A percentile compares a stretch with the other conserved stretches of the same genome.
These are phyloP conservation scores for Lampris megalopsis DNA, from an alignment of 2,113 vertebrate species.

Conservation along the genomic window DNA sequence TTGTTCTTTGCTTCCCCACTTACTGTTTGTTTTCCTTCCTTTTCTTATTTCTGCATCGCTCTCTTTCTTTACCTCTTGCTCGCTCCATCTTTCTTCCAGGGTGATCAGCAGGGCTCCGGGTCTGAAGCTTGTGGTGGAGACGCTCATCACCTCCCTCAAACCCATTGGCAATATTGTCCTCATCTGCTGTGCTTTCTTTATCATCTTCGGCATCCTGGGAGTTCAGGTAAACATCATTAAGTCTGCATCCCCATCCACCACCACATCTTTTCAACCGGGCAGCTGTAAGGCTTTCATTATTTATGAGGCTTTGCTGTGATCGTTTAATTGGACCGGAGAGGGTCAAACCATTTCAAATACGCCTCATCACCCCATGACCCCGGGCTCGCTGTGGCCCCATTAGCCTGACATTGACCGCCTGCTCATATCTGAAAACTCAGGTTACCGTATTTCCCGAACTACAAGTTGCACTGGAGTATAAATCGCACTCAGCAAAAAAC, in stretches of 20 bases:
- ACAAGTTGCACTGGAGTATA: too few species aligned
- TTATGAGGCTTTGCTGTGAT: neutral
- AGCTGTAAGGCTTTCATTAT: neutral
- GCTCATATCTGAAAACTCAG: too few species aligned
- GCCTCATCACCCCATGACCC: neutral
- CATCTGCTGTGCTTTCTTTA: conserved; percentile 99
- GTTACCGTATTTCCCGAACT: too few species aligned
- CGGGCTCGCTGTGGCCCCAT: neutral
- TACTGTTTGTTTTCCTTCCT: too few species aligned
- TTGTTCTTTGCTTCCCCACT: neutral
- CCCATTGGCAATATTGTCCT: conserved; percentile 98
- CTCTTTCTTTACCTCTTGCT: neutral
- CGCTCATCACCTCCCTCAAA: conserved; percentile 96
- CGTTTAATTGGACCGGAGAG: neutral
- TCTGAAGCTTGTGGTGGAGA: conserved; percentile 96
- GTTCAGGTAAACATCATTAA: conserved; percentile 87
- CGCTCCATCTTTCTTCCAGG: conserved; percentile 62
- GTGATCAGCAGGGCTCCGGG: conserved; percentile 98
- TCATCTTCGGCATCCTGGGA: conserved; percentile 97
- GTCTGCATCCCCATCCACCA: neutral
- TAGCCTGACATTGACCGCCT: neutral
- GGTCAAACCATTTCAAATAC: neutral
- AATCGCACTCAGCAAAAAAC: too few species aligned
- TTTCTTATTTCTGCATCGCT: neutral
- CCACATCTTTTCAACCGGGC: neutral